phyloP scores from a whole-genome alignment of 53 echinoderm and acorn worm species.

The Antedon mediterranea region DNA sequence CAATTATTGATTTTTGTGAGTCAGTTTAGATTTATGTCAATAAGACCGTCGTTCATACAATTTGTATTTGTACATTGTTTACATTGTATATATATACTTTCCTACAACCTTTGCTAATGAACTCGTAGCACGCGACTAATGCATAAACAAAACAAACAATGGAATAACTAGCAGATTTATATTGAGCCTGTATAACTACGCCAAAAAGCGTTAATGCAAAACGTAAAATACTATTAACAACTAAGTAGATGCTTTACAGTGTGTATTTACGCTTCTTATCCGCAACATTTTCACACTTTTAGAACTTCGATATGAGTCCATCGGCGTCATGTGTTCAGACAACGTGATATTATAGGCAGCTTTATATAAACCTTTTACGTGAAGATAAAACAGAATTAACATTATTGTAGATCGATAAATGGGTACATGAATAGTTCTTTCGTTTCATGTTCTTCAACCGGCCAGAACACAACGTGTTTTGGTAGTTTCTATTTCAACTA shows the following conservation, averaged over 20 bases:
- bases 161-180: too few species aligned
- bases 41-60: neutral
- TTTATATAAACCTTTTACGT: neutral
- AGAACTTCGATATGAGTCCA: neutral
- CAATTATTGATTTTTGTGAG: neutral
- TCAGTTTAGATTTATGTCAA: neutral
- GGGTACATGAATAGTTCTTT: too few species aligned
- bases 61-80: neutral
- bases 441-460: too few species aligned
- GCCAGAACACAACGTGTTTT: too few species aligned
- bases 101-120: neutral
- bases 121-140: neutral
- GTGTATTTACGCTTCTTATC: neutral
- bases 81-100: too few species aligned
- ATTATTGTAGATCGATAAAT: too few species aligned
- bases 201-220: too few species aligned
- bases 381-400: too few species aligned
- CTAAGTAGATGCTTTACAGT: neutral
- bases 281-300: neutral
- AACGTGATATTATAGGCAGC: neutral
- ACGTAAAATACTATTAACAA: too few species aligned
- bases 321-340: neutral
- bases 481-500: too few species aligned
- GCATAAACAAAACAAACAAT: neutral
- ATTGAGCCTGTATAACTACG: too few species aligned